These are phyloP conservation scores for Leucophora obtusa DNA, from an alignment of 2,888 invertebrate species.

Conservation along the genomic window DNA sequence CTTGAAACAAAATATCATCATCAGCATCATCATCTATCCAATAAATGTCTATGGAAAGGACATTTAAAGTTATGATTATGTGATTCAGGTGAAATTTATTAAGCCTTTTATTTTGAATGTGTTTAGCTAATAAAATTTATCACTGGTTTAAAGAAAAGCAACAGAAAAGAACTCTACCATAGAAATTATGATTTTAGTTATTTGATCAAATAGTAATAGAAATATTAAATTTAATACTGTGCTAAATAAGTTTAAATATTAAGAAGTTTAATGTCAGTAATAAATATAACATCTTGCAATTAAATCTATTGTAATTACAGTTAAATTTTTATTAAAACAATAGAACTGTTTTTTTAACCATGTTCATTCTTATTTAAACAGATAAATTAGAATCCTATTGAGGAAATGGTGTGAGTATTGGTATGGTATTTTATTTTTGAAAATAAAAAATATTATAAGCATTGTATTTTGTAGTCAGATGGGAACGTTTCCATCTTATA, in stretches of 20 bases:
- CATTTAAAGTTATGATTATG: constrained; percentile 64
- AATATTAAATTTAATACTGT: no score
- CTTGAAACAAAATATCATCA: constrained; percentile 44
- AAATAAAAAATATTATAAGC: neutral
- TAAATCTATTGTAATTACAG: no score
- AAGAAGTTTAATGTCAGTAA: no score
- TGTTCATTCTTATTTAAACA: neutral
- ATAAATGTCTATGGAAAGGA: constrained; percentile 20
- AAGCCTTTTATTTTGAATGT: constrained; percentile 27
- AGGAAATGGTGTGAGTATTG: neutral
- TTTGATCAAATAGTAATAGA: no score
- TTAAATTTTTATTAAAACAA: no score
- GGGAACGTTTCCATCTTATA: neutral
- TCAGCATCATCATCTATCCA: constrained; percentile 13
- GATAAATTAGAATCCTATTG: neutral
- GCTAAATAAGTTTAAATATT: no score
- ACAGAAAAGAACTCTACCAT: neutral
- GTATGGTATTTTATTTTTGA: neutral
- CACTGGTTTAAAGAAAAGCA: neutral
- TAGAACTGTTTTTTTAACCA: no score
- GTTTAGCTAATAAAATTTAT: neutral
- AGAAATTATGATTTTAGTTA: no score
- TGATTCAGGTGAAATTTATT: constrained; percentile 56
- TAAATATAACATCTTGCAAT: no score
- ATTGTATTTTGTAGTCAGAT: neutral